Base-by-base conservation (phyloP, 92 coral and sea anemone species). In the Siderastrea radians region DNA sequence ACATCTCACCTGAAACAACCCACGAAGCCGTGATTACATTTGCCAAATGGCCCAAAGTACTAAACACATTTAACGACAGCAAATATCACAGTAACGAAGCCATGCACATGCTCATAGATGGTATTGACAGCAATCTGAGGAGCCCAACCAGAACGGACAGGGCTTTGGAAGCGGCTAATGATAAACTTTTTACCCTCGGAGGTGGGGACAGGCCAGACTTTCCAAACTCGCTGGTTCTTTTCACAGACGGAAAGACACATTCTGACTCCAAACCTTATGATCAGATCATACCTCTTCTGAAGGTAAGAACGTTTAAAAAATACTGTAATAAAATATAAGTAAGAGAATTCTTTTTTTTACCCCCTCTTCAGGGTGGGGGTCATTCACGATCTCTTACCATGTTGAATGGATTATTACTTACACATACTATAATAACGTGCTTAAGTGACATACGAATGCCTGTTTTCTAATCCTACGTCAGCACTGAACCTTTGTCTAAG, bases 181-280 rank as follows among this genome's bases (percentile, higher is more conserved):
- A 16, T 1, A 4, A 14, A 49, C 59, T 78, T 4, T 63, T 61
- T 48, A 63, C 60, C 2, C 16, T 43, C 60, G 7, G 26, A 61
- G 72, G 48, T 11, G 72, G 83, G 47, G 72, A 64, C 57, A 47
- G 72, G 58, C 83, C 58, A 16, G 60, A 63, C 8, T 79, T 48
- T 49, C 83, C 83, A 63, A 63, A 79, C 48, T 72, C 48, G 8
- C 16, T 79, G 50, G 19, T 79, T 19, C 47, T 79, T 17, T 3
- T 79, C 4, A 79, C 83, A 16, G 83, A 78, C 48, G 83, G 83
- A 61, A 78, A 48, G 45, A 78, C 83, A 5, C 62, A 78, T 26
- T 2, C 3, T 5, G 3, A 16, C 2, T 79, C 83, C 0, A 51
- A n/a, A 17, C 71, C 72, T 11, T 79, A 60, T 43, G 51, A 46